These are phyloP conservation scores for Ormyrus pomaceus DNA, from an alignment of 2,888 invertebrate genomes.

Conservation along the genomic window DNA sequence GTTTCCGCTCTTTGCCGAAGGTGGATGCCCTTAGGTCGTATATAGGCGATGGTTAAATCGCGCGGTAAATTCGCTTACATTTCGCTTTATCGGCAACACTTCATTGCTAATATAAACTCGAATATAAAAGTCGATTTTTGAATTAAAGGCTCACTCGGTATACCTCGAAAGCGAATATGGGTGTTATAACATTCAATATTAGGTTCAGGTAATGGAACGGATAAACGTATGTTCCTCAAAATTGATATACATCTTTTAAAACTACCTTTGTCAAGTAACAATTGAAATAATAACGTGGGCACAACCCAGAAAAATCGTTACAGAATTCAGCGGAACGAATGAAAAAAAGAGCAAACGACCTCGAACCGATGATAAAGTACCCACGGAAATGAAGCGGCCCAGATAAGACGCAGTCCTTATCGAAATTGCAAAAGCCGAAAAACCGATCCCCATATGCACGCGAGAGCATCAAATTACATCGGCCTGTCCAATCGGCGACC, in stretches of 20 bases:
- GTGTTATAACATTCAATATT: too few species aligned
- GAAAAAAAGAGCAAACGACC: too few species aligned
- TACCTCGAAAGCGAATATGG: too few species aligned
- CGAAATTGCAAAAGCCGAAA: slow-evolving; percentile 6
- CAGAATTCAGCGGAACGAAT: too few species aligned
- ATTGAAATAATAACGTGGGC: too few species aligned
- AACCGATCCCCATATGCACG: neutral
- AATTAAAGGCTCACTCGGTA: neutral
- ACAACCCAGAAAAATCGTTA: too few species aligned
- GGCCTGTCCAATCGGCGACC: neutral
- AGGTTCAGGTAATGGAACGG: too few species aligned
- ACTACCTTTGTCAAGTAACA: too few species aligned
- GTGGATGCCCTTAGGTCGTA: slow-evolving; percentile 60
- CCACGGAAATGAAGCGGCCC: slow-evolving; percentile 5
- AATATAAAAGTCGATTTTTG: slow-evolving; percentile 30
- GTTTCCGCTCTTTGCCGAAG: slow-evolving; percentile 35
- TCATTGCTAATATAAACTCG: slow-evolving; percentile 42
- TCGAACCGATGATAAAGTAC: slow-evolving; percentile 7
- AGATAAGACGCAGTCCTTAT: slow-evolving; percentile 9
- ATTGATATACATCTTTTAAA: too few species aligned
- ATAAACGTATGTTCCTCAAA: too few species aligned
- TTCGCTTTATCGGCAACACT: slow-evolving; percentile 62
- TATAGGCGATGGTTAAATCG: slow-evolving; percentile 69
- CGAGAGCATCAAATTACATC: slow-evolving; percentile 1
- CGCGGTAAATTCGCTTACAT: slow-evolving; percentile 72